Base-by-base conservation (phyloP, 2,113 vertebrate species). In the Plecturocebus donacophilus region DNA sequence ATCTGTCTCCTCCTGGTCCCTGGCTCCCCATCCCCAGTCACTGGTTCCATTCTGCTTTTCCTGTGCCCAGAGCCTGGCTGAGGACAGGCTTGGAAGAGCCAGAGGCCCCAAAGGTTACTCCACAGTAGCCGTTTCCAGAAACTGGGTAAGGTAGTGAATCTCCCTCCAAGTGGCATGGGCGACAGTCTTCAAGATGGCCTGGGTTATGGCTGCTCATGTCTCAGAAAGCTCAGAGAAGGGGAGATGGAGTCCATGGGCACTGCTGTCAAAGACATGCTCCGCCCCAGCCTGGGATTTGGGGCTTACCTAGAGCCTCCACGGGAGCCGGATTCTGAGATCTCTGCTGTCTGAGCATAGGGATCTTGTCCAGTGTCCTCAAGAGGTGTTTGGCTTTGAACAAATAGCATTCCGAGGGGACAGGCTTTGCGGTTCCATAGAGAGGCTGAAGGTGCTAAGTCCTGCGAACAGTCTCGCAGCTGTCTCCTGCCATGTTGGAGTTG, bases 401-500 rank as follows among this genome's bases (percentile, higher is more conserved):
- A 5, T 0, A 21, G n/a, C 20, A 0, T 32, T 49, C 17, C 1
- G 0, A 17, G 58, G 19, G 4, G 25, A 3, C 2, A 66, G 19
- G 68, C 82, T n/a, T 11, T 4, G n/a, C 12, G 47, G 81, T 42
- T 38, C n/a, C 25, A 25, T 8, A 5, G 6, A 71, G 76, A 54
- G 19, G 20, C 17, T 2, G 47, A 4, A 49, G 71, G 5, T 12
- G 19, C 30, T 0, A 40, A 5, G 82, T 20, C 23, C 10, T 4
- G 4, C 27, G 25, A 0, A 0, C 38, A 7, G 0, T 54, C 64
- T 66, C 49, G 3, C 2, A 0, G 49, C 0, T 0, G 19, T 12
- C 11, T 38, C 27, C 19, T 3, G 40, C 35, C 40, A 1, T 11
- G 3, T 2, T 7, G 45, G 27, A 56, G 61, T 8, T 4, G 21